Percentiles rank a stretch among this genome's conserved stretches.
phyloP scores from a whole-genome alignment of 2,888 invertebrate species.

The Abrostola tripartita region DNA sequence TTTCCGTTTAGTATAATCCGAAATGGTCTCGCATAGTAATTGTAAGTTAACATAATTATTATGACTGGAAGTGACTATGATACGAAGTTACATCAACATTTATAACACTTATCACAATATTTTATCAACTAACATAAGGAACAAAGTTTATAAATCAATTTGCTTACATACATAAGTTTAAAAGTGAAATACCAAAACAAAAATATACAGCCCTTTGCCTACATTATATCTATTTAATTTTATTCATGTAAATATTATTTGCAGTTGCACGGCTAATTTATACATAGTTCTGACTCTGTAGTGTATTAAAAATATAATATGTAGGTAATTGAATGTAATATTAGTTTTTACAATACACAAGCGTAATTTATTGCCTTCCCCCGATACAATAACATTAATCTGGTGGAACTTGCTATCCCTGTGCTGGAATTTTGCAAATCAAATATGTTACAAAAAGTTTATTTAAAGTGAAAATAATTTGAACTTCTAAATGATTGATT shows the following conservation, averaged over 20 bases:
- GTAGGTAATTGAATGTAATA: constrained; percentile 63
- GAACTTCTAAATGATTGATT: constrained; percentile 28
- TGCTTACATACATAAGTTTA: constrained; percentile 61
- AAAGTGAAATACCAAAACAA: constrained; percentile 61
- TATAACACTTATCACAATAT: constrained; percentile 84
- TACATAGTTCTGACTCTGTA: constrained; percentile 52
- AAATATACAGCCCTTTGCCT: constrained; percentile 71
- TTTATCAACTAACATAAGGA: constrained; percentile 78
- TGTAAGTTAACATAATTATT: constrained; percentile 82
- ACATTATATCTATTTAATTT: constrained; percentile 51
- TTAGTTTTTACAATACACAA: constrained; percentile 86
- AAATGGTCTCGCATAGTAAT: constrained; percentile 76
- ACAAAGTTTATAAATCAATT: constrained; percentile 71
- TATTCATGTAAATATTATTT: constrained; percentile 54
- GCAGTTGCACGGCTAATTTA: constrained; percentile 51
- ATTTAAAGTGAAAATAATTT: constrained; percentile 13
- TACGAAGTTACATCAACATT: constrained; percentile 79
- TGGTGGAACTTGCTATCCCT: constrained; percentile 53
- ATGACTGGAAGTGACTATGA: constrained; percentile 88
- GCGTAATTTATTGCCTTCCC: constrained; percentile 92
- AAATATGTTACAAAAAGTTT: constrained; percentile 16
- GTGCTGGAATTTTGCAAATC: constrained; percentile 34
- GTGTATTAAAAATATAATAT: constrained; percentile 53
- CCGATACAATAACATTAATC: constrained; percentile 81
- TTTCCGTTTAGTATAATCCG: constrained; percentile 72